Conservation (phyloP, 1,140 invertebrate species). For the Meloidogyne chitwoodi region DNA sequence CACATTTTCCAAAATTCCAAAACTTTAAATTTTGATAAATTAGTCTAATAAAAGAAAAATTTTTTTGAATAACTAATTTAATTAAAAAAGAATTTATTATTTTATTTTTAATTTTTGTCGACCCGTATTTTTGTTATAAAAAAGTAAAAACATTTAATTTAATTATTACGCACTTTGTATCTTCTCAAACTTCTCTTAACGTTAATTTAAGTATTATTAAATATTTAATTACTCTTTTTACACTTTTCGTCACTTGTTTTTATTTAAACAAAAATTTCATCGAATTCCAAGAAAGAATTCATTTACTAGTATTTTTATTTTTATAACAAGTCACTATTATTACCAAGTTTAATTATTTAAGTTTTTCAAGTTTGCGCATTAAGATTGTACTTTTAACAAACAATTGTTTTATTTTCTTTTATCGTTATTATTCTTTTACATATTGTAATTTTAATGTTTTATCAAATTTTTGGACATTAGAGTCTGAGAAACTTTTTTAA, state of each 20-base stretch:
- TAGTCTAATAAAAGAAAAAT: background rate
- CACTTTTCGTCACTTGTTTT: background rate
- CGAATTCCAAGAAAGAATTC: background rate
- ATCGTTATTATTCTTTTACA: background rate
- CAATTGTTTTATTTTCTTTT: background rate
- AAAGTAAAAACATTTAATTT: no score
- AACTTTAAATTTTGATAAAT: background rate
- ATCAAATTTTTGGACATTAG: no score
- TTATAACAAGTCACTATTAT: no score
- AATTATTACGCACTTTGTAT: background rate
- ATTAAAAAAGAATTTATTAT: background rate
- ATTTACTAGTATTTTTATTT: background rate
- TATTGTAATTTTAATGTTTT: background rate
- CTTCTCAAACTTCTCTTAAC: background rate
- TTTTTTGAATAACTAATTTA: background rate
- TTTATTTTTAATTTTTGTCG: background rate
- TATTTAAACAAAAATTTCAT: background rate
- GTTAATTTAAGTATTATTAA: background rate
- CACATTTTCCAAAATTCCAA: background rate
- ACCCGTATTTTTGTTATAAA: background rate
- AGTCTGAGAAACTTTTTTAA: no score
- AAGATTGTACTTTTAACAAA: background rate
- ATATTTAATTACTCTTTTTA: background rate
- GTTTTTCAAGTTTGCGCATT: background rate
- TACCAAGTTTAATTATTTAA: background rate